Conservation (phyloP, 2,888 invertebrate genomes). For the Drosophila parthenogenetica region DNA sequence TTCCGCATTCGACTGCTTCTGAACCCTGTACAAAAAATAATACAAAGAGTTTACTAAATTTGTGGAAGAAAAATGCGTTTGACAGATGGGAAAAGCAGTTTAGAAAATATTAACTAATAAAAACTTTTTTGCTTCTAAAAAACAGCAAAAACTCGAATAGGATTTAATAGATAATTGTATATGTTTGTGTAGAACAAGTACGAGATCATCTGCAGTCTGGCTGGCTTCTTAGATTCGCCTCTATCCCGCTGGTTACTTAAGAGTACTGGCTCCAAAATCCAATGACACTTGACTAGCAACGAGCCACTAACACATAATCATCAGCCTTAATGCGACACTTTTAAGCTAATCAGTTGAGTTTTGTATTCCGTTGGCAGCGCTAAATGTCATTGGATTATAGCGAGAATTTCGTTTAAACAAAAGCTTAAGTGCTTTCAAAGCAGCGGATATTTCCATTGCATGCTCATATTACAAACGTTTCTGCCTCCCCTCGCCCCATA, state of each 20-base stretch:
- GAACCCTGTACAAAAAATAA: too few species aligned
- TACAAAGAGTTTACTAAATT: too few species aligned
- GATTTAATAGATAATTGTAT: too few species aligned
- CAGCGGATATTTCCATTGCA: constrained; percentile 37
- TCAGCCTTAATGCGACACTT: constrained; percentile 2
- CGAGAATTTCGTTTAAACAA: constrained; percentile 44
- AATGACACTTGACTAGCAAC: constrained; percentile 37
- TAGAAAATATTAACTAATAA: too few species aligned
- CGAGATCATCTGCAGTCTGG: too few species aligned
- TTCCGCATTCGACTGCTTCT: constrained; percentile 32
- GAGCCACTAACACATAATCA: constrained; percentile 3
- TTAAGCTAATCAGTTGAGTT: constrained; percentile 5
- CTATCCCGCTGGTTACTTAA: constrained; percentile 23
- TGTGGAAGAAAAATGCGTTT: too few species aligned
- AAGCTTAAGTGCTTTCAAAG: constrained; percentile 43
- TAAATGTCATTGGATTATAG: constrained; percentile 31
- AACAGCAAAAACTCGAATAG: too few species aligned
- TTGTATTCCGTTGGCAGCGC: neutral
- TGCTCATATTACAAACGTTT: constrained; percentile 34
- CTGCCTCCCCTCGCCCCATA: neutral
- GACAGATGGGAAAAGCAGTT: too few species aligned
- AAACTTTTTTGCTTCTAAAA: too few species aligned
- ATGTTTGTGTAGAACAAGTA: too few species aligned
- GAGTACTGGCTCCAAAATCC: constrained; percentile 16
- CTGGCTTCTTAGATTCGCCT: too few species aligned